Conservation (phyloP, 2,113 vertebrate genomes). For the Thunnus thynnus region DNA sequence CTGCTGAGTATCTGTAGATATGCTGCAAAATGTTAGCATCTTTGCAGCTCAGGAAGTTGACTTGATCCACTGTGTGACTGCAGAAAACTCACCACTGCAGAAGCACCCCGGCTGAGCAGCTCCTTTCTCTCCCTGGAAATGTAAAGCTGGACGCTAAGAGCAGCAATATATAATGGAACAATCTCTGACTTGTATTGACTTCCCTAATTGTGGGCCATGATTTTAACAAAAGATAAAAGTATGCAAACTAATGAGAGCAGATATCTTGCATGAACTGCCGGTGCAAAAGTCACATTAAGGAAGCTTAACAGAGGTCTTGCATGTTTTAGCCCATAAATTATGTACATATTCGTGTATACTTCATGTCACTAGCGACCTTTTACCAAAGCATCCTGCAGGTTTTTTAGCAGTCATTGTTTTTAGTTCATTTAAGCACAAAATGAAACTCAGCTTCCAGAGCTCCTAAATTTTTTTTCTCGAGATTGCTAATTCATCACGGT, state of each 20-base stretch:
- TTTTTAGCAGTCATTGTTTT: neutral
- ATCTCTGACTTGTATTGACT: constrained; percentile 31
- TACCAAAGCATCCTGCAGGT: neutral
- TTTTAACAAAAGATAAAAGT: constrained; percentile 6
- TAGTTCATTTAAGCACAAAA: no score
- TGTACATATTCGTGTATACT: neutral
- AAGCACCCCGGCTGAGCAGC: constrained; percentile 37
- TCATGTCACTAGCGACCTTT: neutral
- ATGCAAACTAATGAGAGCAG: constrained; percentile 3
- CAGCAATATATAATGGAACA: constrained; percentile 18
- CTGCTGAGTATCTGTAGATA: constrained; percentile 9
- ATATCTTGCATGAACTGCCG: neutral
- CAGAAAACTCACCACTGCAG: constrained; percentile 8
- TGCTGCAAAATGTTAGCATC: constrained; percentile 15
- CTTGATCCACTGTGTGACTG: constrained; percentile 14
- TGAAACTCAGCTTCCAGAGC: no score
- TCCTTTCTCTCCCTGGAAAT: constrained; percentile 27
- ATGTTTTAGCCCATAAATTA: neutral
- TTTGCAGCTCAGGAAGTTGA: constrained; percentile 36
- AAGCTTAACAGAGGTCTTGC: neutral
- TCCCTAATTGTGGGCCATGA: constrained; percentile 30
- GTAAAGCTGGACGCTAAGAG: constrained; percentile 27
- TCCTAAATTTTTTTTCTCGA: neutral
- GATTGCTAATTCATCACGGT: constrained; percentile 8
- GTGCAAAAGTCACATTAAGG: neutral